Percentiles rank a stretch among this genome's conserved stretches.
Evolutionary conservation across 2,797 vertebrate species (phyloP).

Genomic region (Podarcis lilfordi): DNA sequence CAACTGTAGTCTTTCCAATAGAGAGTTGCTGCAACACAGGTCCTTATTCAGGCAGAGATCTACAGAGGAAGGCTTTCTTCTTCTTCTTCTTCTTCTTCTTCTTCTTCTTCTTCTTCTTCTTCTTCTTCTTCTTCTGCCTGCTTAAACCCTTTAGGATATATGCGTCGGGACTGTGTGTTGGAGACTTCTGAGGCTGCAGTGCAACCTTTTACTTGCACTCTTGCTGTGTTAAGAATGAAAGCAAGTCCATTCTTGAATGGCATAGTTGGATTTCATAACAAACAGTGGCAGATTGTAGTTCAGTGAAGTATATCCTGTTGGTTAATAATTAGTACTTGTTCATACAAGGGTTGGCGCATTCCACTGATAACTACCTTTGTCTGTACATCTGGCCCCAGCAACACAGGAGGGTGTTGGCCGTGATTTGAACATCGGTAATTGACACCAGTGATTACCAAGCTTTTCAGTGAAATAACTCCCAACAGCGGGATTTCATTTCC

Average conservation of each 20-base stretch:
- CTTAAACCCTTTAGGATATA: slow-evolving; percentile 24
- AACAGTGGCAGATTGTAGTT: background rate
- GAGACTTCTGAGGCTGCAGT: background rate
- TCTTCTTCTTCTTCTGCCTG: slow-evolving; percentile 13
- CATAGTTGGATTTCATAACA: background rate
- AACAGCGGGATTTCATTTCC: background rate
- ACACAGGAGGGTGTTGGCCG: background rate
- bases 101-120: slow-evolving; percentile 2
- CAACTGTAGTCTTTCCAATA: slow-evolving; percentile 8
- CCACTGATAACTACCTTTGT: background rate
- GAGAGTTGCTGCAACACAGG: background rate
- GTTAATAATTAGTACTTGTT: slow-evolving; percentile 4
- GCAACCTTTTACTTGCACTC: slow-evolving; percentile 14
- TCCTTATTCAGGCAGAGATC: background rate
- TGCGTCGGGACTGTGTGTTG: background rate
- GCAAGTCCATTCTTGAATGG: background rate
- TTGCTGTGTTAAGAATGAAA: background rate
- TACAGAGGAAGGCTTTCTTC: background rate
- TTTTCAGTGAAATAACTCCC: background rate
- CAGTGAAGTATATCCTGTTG: background rate
- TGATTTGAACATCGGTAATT: background rate
- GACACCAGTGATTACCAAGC: background rate
- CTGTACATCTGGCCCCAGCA: background rate
- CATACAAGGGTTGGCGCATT: background rate
- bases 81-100: slow-evolving; percentile 13